Base-by-base conservation (phyloP, 2,888 invertebrate genomes). In the Galeopsomyia nigrocyanea region DNA sequence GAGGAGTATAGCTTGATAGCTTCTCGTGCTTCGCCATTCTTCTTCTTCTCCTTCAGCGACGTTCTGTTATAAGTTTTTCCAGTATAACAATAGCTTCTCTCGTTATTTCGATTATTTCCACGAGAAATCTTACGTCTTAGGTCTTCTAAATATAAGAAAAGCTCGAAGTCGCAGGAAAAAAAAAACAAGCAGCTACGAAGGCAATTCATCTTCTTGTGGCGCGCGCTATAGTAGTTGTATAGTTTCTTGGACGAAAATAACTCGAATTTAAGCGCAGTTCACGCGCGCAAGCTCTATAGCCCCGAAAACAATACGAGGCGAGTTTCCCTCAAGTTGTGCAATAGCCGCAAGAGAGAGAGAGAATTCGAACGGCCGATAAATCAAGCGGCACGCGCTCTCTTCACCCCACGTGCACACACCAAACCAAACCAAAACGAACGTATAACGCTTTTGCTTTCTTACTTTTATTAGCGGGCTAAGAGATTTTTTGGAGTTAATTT, bases 221-320 rank as follows among this genome's bases (percentile, higher is more conserved):
- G 51, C 5, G 3, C 47, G 3, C 26, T 26, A 39, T 39, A 39
- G 13, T 10, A 39, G 39, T 39, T 39, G 39, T 39, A 39, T 39
- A 7, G n/a, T 53, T 10, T 64, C 26, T 26, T 31, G 78, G 80
- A 82, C 83, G 79, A 82, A 84, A 85, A 84, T 85, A 85, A 82
- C 84, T 80, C 80, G 81, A 83, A 82, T 83, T 85, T 82, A 83
- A 84, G 81, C 7, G 39, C 82, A 83, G 82, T 82, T 82, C 76
- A 55, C 65, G 66, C 69, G 53, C 66, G 6, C 77, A 68, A 79
- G 79, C 39, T 39, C 39, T 39, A 2, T 26, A 26, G 26, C 26
- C 79, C 78, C 80, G 81, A 82, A 83, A 84, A 84, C 84, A 85
- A 84, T 84, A 83, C 81, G 79, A 78, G 75, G 75, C 51, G 67